Conservation (phyloP, 1,140 invertebrate species). For the Lethocerus indicus region DNA sequence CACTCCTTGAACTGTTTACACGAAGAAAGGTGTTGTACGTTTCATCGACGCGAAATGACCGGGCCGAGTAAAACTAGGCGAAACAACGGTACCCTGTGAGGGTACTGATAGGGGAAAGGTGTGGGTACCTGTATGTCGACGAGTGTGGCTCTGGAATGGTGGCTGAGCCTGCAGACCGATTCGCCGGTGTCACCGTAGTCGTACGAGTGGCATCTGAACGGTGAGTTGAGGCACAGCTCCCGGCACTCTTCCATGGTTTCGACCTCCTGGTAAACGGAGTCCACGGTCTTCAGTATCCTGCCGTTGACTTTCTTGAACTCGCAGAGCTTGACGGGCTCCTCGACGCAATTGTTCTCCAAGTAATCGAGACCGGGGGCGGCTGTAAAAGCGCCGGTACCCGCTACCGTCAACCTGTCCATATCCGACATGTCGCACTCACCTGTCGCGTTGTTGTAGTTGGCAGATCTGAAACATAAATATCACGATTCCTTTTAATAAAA, state of each 20-base stretch:
- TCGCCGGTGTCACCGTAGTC: slow-evolving; percentile 86
- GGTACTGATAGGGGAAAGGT: too few relatives aligned
- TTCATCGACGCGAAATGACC: too few relatives aligned
- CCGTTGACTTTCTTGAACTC: slow-evolving; percentile 80
- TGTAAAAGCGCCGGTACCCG: slow-evolving; percentile 55
- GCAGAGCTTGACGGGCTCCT: slow-evolving; percentile 77
- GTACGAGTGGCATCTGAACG: slow-evolving; percentile 75
- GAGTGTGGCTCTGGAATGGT: slow-evolving; percentile 74
- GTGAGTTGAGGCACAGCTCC: slow-evolving; percentile 72
- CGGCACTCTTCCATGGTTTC: slow-evolving; percentile 70
- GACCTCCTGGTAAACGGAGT: slow-evolving; percentile 82
- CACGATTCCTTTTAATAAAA: too few relatives aligned
- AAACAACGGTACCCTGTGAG: too few relatives aligned
- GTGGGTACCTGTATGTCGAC: slow-evolving; percentile 59
- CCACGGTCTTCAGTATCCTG: slow-evolving; percentile 81
- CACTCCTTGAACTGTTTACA: not conserved
- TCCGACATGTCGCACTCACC: slow-evolving; percentile 74
- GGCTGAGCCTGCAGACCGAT: slow-evolving; percentile 78
- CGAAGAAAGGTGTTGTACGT: not conserved
- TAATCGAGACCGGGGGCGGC: slow-evolving; percentile 45
- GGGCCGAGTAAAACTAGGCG: too few relatives aligned
- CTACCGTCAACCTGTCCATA: slow-evolving; percentile 76
- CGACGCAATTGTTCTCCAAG: slow-evolving; percentile 78
- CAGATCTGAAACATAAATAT: slow-evolving; percentile 77
- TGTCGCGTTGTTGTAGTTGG: slow-evolving; percentile 71